Conservation (phyloP, 2,113 vertebrate species). For the Scomber scombrus region DNA sequence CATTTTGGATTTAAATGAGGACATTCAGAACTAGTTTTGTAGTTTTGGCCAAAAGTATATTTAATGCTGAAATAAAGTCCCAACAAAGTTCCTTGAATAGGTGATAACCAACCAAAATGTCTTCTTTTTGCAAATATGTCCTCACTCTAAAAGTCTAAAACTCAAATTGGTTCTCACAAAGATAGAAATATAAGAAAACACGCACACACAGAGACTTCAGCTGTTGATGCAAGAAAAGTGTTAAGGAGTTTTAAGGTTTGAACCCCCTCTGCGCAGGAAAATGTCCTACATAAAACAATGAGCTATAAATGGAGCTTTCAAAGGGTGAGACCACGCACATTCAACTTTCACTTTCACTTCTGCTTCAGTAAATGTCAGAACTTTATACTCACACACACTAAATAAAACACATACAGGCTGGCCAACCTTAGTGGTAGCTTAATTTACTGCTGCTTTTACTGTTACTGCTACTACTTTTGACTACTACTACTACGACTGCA, state of each 20-base stretch:
- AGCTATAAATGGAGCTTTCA: slow-evolving; percentile 55
- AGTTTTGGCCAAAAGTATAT: too few species aligned
- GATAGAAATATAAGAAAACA: background rate
- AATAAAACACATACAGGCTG: slow-evolving; percentile 14
- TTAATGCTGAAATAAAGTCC: background rate
- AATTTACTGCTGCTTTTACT: background rate
- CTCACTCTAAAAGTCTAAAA: background rate
- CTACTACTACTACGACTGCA: too few species aligned
- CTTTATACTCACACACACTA: slow-evolving; percentile 17
- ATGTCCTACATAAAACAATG: slow-evolving; percentile 26
- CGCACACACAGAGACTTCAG: background rate
- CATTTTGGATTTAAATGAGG: too few species aligned
- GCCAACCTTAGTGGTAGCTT: background rate
- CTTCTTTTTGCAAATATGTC: background rate
- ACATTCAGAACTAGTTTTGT: too few species aligned
- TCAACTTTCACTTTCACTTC: slow-evolving; percentile 29
- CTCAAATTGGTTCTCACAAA: background rate
- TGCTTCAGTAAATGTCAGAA: slow-evolving; percentile 22
- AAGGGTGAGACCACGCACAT: slow-evolving; percentile 20
- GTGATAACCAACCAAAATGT: too few species aligned
- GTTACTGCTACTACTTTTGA: background rate
- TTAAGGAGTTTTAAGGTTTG: slow-evolving; percentile 1
- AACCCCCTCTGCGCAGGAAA: slow-evolving; percentile 14
- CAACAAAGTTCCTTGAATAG: background rate
- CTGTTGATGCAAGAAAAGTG: slow-evolving; percentile 2